Base-by-base conservation (phyloP, 2,113 vertebrate species). In the Sphaerodactylus townsendi region DNA sequence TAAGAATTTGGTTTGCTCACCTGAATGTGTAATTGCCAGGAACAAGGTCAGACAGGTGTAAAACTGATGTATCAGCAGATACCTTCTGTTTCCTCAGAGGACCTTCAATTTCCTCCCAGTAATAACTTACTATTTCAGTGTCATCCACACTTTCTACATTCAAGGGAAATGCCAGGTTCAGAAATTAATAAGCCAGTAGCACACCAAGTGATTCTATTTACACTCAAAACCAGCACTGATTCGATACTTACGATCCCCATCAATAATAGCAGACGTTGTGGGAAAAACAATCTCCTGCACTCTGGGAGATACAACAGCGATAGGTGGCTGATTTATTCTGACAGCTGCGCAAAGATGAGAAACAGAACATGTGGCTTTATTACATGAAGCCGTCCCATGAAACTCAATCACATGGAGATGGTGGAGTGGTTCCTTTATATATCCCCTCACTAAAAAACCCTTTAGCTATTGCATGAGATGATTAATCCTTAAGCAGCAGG, bases 11-110 rank as follows among this genome's bases (percentile, higher is more conserved):
- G 30, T 10, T 10, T n/a, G 88, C 84, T 83, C 92, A 97, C 97
- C 96, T 97, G 93, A 97, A 97, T 72, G 96, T 96, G 87, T 97
- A 97, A 90, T 97, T 95, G 69, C 97, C 97, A 82, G 95, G 90
- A 80, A 92, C 89, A 74, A 97, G 94, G 82, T 96, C 84, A 76
- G 93, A 93, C 85, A 97, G 87, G 66, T 79, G 90, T 65, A 97
- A 90, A 72, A 95, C 30, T 7, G 96, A 86, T 19, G 94, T 94
- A 78, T 97, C 94, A 64, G 92, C 93, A 46, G 92, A 93, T 11
- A 87, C 92, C 62, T 93, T 95, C 86, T 93, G 88, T 79, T 95
- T 92, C 86, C 90, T 53, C 39, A 93, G 37, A 48, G 97, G 96
- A 64, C 97, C 97, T n/a, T 90, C 89, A 83, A 96, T 90, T 94